Base-by-base conservation (phyloP, 2,888 invertebrate species). In the Nemotelus nigrinus region DNA sequence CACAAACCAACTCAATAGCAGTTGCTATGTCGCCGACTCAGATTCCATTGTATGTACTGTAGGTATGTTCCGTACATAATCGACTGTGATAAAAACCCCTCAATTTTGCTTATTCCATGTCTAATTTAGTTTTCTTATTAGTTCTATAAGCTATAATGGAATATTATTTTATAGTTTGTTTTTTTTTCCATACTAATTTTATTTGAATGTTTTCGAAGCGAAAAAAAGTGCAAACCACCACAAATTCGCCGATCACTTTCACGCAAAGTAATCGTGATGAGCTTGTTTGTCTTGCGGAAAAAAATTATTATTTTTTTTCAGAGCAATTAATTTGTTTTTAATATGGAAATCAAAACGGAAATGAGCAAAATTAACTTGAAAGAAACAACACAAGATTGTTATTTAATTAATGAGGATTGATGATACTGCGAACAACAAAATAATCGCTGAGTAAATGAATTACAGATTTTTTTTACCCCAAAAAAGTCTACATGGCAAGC, bases 61-160 rank as follows among this genome's bases (percentile, higher is more conserved):
- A 25, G 25, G 25, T 25, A 25, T 25, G 25, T 25, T 25, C 25
- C 25, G 25, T 79, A 79, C 72, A 79, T 79, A 79, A 77, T 79
- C 77, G 79, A 79, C 79, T 79, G 79, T 79, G 79, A 79, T 79
- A 79, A 77, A 60, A 45, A 25, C 63, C 74, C 74, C 47, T n/a
- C 48, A 47, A 39, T 63, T 74, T 74, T 74, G 60, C 74, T 50
- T 63, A 60, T 74, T 74, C 70, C 25, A 55, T 53, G 3, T 55
- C 41, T 39, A 7, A 2, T 55, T 70, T 70, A 70, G 70, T 70
- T 70, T 60, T 70, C 43, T 43, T 2, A 4, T 7, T 70, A 55
- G 55, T 47, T 41, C 41, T 2, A 41, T 39, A 53, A 53, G 70
- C 43, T 70, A 43, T 58, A 60, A 50, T 48, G 48, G 50, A 48